Evolutionary conservation across 2,888 invertebrate genomes (phyloP), one percentile per base, ranked within the genome.

Genomic region (Drosophila paramelanica): DNA sequence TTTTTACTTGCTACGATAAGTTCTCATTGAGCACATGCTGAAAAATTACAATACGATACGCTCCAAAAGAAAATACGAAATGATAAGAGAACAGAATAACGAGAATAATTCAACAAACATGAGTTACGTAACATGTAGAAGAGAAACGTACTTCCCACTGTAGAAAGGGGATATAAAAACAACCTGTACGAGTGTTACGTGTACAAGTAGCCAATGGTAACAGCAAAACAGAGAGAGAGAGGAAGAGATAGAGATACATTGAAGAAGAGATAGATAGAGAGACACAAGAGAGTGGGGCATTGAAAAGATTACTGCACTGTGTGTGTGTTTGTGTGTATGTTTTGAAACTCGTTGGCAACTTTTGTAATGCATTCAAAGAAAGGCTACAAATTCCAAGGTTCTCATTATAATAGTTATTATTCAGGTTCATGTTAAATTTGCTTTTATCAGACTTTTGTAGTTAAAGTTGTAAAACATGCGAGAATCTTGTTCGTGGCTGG

Each of bases 21-120:
- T 81, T 85, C 72, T 79, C 81, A 80, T 78, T 80, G 82, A 82
- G 86, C 76, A 83, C 85, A 85, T 85, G 85, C 85, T 85, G 85
- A 85, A 85, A 81, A 78, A 82, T 76, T 81, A 74, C 71, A 73
- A 76, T 69, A 76, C 68, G 59, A 67, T 81, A 84, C 76, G 84
- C 77, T 87, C 78, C 76, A 83, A 77, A 60, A 31, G 13, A 56
- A 66, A 42, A 70, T 67, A 45, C 39, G 51, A 70, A 45, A 61
- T 65, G 10, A 77, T 64, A 46, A 61, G n/a, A 56, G 51, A 66
- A 59, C 11, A 42, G 42, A 65, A 57, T 47, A 56, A 27, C 39
- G 31, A 13, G 36, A 31, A 36, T 36, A 36, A 52, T 41, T 31
- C 45, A 64, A 69, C 50, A 53, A 61, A 51, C 38, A 69, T 61